These are phyloP conservation scores for Acrobasis suavella DNA, from an alignment of 2,888 invertebrate species.

Conservation along the genomic window DNA sequence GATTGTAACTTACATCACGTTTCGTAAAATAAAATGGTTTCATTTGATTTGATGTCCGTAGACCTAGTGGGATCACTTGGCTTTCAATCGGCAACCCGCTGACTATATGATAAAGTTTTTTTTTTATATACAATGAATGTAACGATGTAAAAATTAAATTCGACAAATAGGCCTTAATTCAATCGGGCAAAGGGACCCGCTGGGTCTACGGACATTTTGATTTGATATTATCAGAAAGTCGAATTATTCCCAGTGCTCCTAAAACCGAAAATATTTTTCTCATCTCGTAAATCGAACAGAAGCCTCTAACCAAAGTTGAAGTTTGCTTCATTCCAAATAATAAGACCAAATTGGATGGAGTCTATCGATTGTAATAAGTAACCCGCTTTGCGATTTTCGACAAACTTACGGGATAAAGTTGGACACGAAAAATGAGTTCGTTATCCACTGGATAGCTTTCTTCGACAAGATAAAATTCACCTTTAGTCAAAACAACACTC, in stretches of 20 bases:
- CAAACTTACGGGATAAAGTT: constrained; percentile 19
- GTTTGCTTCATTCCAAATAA: constrained; percentile 18
- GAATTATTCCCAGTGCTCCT: not conserved
- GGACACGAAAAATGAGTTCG: constrained; percentile 22
- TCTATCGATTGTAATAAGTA: constrained; percentile 16
- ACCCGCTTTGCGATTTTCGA: constrained; percentile 13
- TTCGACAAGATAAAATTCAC: constrained; percentile 16
- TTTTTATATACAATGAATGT: too few species aligned
- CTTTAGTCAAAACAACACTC: not conserved
- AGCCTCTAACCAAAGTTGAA: constrained; percentile 10
- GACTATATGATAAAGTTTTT: too few species aligned
- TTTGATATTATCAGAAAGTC: not conserved
- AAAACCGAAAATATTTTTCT: not conserved
- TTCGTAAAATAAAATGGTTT: too few species aligned
- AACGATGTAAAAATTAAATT: too few species aligned
- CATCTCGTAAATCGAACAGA: constrained; percentile 7
- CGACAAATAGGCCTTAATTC: too few species aligned
- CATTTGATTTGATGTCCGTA: too few species aligned
- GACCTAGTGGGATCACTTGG: too few species aligned
- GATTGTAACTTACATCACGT: too few species aligned
- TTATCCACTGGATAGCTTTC: constrained; percentile 14
- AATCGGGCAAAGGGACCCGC: too few species aligned
- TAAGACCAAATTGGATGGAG: constrained; percentile 19
- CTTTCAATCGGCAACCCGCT: too few species aligned
- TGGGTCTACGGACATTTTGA: too few species aligned